Percentiles rank a stretch among this genome's conserved stretches.
Conservation (phyloP, 1,140 invertebrate genomes). For the Aphis craccivora region DNA sequence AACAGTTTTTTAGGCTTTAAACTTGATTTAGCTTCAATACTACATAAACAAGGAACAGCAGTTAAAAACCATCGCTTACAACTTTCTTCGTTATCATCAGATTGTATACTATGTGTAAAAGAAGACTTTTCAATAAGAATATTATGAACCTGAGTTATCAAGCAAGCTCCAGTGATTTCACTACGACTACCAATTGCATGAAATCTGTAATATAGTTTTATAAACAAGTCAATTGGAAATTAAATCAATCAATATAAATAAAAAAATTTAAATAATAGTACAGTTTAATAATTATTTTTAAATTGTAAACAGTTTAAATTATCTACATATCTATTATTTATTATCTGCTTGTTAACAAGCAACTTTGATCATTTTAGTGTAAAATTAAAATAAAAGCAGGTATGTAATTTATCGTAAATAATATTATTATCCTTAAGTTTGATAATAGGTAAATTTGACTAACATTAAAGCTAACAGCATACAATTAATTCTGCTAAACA, state of each 20-base stretch:
- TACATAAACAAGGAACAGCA: slow-evolving; percentile 9
- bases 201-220: background rate
- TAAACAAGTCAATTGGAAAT: background rate
- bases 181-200: slow-evolving; percentile 12
- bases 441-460: too few species aligned
- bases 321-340: background rate
- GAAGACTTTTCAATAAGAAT: slow-evolving; percentile 17
- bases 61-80: slow-evolving; percentile 36
- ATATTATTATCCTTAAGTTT: too few species aligned
- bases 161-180: slow-evolving; percentile 40
- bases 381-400: too few species aligned
- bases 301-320: background rate
- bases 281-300: background rate
- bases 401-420: too few species aligned
- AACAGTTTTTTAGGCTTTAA: slow-evolving; percentile 47
- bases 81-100: slow-evolving; percentile 26
- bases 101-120: background rate
- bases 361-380: background rate
- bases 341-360: background rate
- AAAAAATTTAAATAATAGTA: background rate
- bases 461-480: too few species aligned
- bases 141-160: background rate
- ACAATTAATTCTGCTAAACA: too few species aligned
- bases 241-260: too few species aligned
- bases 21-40: background rate